These are phyloP conservation scores for Sprattus sprattus DNA, from an alignment of 2,113 vertebrate species.

Conservation along the genomic window DNA sequence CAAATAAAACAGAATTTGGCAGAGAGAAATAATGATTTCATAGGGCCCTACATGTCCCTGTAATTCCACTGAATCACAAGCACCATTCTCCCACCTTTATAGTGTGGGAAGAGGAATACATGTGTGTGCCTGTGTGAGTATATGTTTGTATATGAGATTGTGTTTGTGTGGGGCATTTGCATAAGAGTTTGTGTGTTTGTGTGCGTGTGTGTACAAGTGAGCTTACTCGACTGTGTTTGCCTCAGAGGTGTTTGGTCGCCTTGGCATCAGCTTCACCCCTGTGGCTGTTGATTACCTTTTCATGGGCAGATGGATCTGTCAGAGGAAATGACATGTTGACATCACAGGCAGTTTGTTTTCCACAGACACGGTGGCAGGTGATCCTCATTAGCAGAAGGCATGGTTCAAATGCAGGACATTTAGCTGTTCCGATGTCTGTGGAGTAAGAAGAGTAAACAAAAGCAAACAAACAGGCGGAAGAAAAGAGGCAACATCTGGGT, in stretches of 20 bases:
- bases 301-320: conserved; percentile 47
- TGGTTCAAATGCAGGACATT: neutral
- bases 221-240: conserved; percentile 43
- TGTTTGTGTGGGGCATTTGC: conserved; percentile 53
- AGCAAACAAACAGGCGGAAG: conserved; percentile 31
- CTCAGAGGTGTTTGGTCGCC: conserved; percentile 61
- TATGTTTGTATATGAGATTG: conserved; percentile 40
- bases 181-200: conserved; percentile 69
- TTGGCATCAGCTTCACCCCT: conserved; percentile 52
- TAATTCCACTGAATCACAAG: conserved; percentile 75
- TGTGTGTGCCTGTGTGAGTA: conserved; percentile 65
- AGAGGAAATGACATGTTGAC: conserved; percentile 46
- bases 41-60: conserved; percentile 70
- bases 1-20: too few species aligned
- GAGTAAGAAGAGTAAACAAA: conserved; percentile 7
- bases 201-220: conserved; percentile 36
- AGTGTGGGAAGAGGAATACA: conserved; percentile 49
- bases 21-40: too few species aligned
- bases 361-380: conserved; percentile 3
- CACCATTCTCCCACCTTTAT: conserved; percentile 55
- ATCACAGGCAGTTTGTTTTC: conserved; percentile 27
- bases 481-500: conserved; percentile 23
- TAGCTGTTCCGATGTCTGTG: neutral
- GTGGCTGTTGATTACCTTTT: conserved; percentile 49
- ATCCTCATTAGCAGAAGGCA: conserved; percentile 27